Evolutionary conservation across 2,888 invertebrate species (phyloP), one percentile per base, ranked within the genome.

Genomic region (Drosophila picticornis): DNA sequence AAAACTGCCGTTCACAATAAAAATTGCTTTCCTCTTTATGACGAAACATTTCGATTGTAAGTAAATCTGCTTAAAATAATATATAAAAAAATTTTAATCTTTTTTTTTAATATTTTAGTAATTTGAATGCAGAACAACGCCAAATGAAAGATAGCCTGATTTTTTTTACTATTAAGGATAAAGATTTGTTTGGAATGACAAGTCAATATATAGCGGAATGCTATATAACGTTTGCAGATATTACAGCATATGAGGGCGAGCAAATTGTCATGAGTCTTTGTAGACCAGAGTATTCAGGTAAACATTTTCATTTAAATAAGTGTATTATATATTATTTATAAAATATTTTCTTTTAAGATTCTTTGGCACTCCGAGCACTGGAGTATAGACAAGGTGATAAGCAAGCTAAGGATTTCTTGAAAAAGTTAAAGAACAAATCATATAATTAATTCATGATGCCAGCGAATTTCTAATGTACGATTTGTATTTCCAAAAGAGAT

Each of bases 191-290:
- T 93, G 96, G 97, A 61, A 95, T 98, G 92, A 96, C 96, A 86
- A 98, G 98, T 93, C 97, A 98, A 91, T 99, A 99, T 94, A 96
- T 99, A 80, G 99, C 98, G 11, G 99, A 99, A 94, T 97, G 98
- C 48, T 99, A 97, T 93, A 92, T 99, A 38, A 95, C 96, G 84
- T 96, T 99, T 93, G 95, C 94, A 74, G 96, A 97, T 88, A 95
- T 98, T 82, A 95, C 95, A 19, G 94, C 95, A 55, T 93, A 94
- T 73, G 94, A 95, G 59, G 94, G 96, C 69, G 95, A 96, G 67
- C 98, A 97, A 93, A 95, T 96, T 76, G 95, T 96, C 86, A 93
- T 97, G 89, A 95, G 95, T 75, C 93, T 98, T 10, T 95, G 95
- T 16, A 94, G 95, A 78, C 97, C 97, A 0, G 95, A 94, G 34